Conservation (phyloP, 2,797 vertebrate species). For the Schizopygopsis malacanthus region DNA sequence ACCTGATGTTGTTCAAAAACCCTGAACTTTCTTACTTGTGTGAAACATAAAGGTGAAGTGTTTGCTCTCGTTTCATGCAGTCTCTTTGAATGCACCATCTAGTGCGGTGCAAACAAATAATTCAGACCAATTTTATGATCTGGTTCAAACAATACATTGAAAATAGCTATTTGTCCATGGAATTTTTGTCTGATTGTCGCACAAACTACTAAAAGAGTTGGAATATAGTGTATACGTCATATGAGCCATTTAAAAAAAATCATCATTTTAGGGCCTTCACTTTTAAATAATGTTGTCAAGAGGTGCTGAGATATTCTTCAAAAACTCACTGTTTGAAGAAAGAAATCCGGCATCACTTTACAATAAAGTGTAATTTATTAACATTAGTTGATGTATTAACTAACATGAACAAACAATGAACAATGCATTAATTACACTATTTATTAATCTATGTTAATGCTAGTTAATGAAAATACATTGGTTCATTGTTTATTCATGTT, state of each 20-base stretch:
- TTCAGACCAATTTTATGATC: neutral
- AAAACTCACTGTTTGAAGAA: neutral
- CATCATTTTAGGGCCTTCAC: neutral
- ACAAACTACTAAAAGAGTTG: neutral
- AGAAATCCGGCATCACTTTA: neutral
- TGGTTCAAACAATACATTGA: neutral
- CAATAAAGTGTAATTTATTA: no score
- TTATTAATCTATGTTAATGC: no score
- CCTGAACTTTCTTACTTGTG: neutral
- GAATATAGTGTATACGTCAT: neutral
- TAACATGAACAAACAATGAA: no score
- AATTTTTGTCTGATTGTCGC: neutral
- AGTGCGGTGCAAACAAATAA: neutral
- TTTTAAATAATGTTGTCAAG: neutral
- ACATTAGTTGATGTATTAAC: no score
- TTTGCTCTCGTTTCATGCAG: neutral
- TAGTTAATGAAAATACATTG: no score
- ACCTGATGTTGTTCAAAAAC: neutral
- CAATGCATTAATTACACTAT: no score
- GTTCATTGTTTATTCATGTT: no score
- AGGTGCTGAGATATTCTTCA: neutral
- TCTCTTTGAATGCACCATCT: neutral
- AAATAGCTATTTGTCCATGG: neutral
- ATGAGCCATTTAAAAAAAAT: neutral
- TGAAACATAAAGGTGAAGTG: neutral